Conservation (phyloP, 2,797 vertebrate genomes). For the Atherinosoma microstoma region DNA sequence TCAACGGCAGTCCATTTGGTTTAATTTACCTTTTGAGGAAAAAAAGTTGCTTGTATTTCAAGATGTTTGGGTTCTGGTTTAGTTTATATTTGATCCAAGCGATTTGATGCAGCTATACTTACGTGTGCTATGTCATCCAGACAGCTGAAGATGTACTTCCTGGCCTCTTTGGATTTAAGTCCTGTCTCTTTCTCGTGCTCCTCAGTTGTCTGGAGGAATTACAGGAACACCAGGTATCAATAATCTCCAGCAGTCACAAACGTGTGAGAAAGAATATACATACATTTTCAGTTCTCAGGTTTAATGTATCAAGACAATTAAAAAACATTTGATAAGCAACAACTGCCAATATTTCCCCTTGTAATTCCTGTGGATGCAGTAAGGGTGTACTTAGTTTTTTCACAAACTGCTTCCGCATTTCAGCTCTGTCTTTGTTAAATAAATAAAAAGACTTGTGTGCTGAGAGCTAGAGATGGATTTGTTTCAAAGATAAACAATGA, state of each 20-base stretch:
- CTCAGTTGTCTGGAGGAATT: constrained; percentile 88
- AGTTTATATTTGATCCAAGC: not conserved
- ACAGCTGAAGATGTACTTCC: constrained; percentile 99
- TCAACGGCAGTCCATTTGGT: not conserved
- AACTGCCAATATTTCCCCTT: not conserved
- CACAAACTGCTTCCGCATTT: not conserved
- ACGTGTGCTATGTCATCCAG: constrained; percentile 97
- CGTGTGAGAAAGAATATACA: not conserved
- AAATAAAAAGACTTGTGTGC: not conserved
- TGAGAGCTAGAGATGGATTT: not conserved
- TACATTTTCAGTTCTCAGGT: not conserved
- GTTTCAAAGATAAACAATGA: constrained; percentile 24
- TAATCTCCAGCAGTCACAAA: not conserved
- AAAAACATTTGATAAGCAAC: not conserved
- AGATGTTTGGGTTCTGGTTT: not conserved
- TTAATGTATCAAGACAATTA: not conserved
- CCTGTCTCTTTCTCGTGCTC: constrained; percentile 97
- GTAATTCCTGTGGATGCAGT: not conserved
- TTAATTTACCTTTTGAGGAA: not conserved
- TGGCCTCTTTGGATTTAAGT: constrained; percentile 99
- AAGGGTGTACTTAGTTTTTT: not conserved
- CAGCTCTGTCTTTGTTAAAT: not conserved
- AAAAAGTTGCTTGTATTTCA: not conserved
- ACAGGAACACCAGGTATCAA: not conserved
- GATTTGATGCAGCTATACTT: constrained; percentile 72